Conservation (phyloP, 2,888 invertebrate genomes). For the Drosophila nr. perissopoda region DNA sequence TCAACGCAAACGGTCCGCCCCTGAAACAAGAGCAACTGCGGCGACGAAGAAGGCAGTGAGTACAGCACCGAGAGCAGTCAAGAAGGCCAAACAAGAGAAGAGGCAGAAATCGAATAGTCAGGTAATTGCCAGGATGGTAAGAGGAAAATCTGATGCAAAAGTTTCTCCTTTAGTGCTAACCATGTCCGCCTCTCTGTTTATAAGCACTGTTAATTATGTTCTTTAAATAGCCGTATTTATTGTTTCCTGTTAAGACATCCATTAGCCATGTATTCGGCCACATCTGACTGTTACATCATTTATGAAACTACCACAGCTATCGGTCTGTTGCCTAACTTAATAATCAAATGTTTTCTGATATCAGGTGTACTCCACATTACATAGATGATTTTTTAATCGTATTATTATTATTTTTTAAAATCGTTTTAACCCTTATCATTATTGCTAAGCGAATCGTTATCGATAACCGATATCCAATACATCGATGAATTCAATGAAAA, state of each 20-base stretch:
- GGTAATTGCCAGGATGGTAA: slow-evolving; percentile 92
- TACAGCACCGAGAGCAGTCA: slow-evolving; percentile 85
- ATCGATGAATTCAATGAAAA: slow-evolving; percentile 23
- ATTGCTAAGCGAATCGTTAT: slow-evolving; percentile 19
- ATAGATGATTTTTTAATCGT: slow-evolving; percentile 16
- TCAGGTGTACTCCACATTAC: not conserved
- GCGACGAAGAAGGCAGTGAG: not conserved
- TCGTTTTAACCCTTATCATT: slow-evolving; percentile 21
- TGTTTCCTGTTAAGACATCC: not conserved
- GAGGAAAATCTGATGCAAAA: slow-evolving; percentile 60
- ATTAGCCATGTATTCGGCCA: not conserved
- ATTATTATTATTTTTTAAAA: slow-evolving; percentile 19
- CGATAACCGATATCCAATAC: not conserved
- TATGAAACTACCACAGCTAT: not conserved
- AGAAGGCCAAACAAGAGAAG: slow-evolving; percentile 94
- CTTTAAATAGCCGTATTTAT: not conserved
- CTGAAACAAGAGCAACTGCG: slow-evolving; percentile 74
- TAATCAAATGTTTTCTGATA: slow-evolving; percentile 28
- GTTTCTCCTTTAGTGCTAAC: slow-evolving; percentile 17
- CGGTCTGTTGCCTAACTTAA: not conserved
- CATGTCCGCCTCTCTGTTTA: not conserved
- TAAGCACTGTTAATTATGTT: too few relatives aligned
- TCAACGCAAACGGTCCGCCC: slow-evolving; percentile 82
- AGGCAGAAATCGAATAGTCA: slow-evolving; percentile 97
- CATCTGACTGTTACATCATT: not conserved